Conservation (phyloP, 2,888 invertebrate species). For the Volucella inflata region DNA sequence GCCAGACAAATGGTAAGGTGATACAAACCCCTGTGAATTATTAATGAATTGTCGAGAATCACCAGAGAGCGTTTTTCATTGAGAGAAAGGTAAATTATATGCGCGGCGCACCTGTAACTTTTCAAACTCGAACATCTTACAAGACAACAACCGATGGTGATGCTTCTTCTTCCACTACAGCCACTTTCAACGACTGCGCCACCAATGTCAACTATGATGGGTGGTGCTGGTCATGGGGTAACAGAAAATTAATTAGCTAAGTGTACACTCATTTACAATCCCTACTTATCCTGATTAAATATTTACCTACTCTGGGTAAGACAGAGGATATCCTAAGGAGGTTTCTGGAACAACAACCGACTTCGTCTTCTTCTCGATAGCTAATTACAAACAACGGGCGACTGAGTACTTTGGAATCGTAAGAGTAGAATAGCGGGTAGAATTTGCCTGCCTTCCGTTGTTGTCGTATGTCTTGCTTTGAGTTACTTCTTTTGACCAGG, state of each 20-base stretch:
- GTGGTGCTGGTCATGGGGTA: slow-evolving; percentile 9
- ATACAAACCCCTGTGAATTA: slow-evolving; percentile 42
- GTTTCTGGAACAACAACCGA: slow-evolving; percentile 27
- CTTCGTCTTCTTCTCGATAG: slow-evolving; percentile 22
- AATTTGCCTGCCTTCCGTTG: slow-evolving; percentile 14
- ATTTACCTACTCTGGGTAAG: slow-evolving; percentile 48
- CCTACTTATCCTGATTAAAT: slow-evolving; percentile 75
- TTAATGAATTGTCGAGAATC: slow-evolving; percentile 69
- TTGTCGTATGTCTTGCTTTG: neutral
- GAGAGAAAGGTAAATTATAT: slow-evolving; percentile 20
- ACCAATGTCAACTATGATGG: neutral
- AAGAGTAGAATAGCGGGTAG: slow-evolving; percentile 17
- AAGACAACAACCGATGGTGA: slow-evolving; percentile 6
- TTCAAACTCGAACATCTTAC: slow-evolving; percentile 35
- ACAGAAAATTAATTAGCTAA: slow-evolving; percentile 74
- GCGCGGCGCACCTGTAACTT: slow-evolving; percentile 25
- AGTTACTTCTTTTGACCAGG: neutral
- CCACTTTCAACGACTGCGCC: neutral
- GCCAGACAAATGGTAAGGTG: neutral
- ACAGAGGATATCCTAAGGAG: slow-evolving; percentile 5
- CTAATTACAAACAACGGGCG: slow-evolving; percentile 48
- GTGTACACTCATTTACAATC: slow-evolving; percentile 74
- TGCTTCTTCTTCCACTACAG: slow-evolving; percentile 1
- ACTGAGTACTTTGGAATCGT: slow-evolving; percentile 1
- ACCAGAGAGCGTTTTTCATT: slow-evolving; percentile 39